phyloP scores from a whole-genome alignment of 35 echinoderm and acorn worm species.

The Stichopus chloronotus region DNA sequence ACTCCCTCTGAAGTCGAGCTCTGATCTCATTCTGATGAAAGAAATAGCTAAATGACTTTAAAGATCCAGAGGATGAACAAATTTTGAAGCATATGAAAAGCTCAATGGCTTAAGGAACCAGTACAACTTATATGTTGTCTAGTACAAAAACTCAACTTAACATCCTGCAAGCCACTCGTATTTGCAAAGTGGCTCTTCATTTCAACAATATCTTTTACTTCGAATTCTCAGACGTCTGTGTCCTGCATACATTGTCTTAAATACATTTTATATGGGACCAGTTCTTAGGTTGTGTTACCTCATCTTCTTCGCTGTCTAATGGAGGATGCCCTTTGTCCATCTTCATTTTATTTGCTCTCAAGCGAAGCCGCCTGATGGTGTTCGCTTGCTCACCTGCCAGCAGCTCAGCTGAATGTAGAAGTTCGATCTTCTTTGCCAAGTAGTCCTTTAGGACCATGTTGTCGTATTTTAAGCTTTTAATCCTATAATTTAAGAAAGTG shows the following conservation, averaged over 20 bases:
- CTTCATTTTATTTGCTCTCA: background rate
- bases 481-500: background rate
- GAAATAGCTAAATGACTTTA: background rate
- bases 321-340: background rate
- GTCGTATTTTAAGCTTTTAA: background rate
- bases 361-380: background rate
- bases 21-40: background rate
- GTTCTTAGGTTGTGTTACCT: background rate
- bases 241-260: too few relatives aligned
- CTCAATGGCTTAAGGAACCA: too few relatives aligned
- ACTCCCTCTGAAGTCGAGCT: background rate
- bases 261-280: background rate
- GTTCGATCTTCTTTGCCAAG: background rate
- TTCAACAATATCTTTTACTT: too few relatives aligned
- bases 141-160: too few relatives aligned
- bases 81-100: too few relatives aligned
- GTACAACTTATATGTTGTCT: too few relatives aligned
- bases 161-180: too few relatives aligned
- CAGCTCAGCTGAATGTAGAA: background rate
- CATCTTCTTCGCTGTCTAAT: background rate
- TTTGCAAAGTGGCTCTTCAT: too few relatives aligned
- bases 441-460: background rate
- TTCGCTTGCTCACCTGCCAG: background rate
- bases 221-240: too few relatives aligned
- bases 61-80: too few relatives aligned